A percentile compares a stretch with the other conserved stretches of the same genome.
phyloP scores from a whole-genome alignment of 2,797 vertebrate genomes.

The Phaenicophaeus curvirostris region DNA sequence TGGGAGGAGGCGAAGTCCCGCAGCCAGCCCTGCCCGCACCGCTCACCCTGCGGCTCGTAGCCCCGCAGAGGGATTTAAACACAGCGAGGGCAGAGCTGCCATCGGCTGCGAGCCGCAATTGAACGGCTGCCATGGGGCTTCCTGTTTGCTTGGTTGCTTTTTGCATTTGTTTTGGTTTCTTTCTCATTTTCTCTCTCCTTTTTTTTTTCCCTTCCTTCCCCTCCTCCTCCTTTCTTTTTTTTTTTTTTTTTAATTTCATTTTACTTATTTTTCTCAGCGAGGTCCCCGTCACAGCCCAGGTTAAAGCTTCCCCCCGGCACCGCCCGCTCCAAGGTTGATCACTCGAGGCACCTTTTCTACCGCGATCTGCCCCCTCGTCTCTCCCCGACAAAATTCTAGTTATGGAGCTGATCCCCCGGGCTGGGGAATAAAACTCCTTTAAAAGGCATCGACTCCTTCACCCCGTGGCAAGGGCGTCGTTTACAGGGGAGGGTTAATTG shows the following conservation, averaged over 20 bases:
- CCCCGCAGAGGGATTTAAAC: background rate
- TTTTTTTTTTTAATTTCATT: too few species aligned
- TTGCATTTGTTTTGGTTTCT: background rate
- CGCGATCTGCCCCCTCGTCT: too few species aligned
- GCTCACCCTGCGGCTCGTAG: background rate
- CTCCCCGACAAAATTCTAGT: background rate
- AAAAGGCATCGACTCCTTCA: background rate
- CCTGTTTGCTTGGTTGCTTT: background rate
- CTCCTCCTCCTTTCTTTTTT: too few species aligned
- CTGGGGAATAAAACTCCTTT: background rate
- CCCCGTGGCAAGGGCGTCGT: background rate
- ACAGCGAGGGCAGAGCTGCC: background rate
- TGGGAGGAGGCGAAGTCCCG: background rate
- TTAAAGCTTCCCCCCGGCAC: background rate
- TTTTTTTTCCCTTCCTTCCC: too few species aligned
- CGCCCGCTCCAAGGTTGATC: background rate
- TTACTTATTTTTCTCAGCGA: background rate
- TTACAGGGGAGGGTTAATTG: background rate
- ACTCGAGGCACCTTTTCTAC: background rate
- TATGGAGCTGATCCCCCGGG: background rate
- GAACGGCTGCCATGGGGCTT: background rate
- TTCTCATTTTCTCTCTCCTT: background rate
- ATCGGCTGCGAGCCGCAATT: background rate
- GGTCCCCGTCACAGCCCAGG: background rate
- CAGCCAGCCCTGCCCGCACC: background rate